phyloP scores from a whole-genome alignment of 2,797 vertebrate species.

The Acanthis flammea region DNA sequence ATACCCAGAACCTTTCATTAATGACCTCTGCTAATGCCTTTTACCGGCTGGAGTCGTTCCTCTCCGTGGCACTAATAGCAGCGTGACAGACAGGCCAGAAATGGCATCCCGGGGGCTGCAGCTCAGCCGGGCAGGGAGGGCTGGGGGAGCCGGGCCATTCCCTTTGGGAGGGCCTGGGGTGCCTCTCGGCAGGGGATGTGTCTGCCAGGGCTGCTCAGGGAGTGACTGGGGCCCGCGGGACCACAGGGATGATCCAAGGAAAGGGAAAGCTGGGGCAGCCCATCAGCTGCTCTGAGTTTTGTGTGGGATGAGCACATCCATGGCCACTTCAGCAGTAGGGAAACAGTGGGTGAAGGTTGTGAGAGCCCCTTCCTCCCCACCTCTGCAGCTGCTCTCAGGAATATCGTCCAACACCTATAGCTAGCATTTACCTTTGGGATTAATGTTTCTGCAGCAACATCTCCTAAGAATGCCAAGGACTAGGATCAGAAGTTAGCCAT shows the following conservation, averaged over 20 bases:
- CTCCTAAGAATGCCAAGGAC: background rate
- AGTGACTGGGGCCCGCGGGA: background rate
- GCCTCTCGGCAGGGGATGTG: background rate
- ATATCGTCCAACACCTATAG: background rate
- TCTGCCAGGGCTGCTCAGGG: accelerated
- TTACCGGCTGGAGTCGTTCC: background rate
- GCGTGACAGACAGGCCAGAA: background rate
- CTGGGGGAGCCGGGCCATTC: accelerated
- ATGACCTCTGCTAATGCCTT: slow-evolving; percentile 53
- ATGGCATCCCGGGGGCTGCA: background rate
- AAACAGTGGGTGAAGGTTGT: background rate
- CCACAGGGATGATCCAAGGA: background rate
- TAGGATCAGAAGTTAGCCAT: background rate
- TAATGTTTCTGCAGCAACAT: background rate
- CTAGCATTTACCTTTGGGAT: background rate
- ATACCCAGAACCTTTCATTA: slow-evolving; percentile 40
- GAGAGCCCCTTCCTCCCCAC: background rate
- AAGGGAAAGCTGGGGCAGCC: background rate
- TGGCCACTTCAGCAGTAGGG: background rate
- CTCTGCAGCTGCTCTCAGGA: background rate
- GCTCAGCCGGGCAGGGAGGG: accelerated
- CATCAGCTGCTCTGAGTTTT: background rate
- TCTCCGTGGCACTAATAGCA: background rate
- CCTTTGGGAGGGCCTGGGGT: background rate
- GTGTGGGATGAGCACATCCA: accelerated